Evolutionary conservation across 1,140 invertebrate genomes (phyloP).

Genomic region (Zaprionus taronus): DNA sequence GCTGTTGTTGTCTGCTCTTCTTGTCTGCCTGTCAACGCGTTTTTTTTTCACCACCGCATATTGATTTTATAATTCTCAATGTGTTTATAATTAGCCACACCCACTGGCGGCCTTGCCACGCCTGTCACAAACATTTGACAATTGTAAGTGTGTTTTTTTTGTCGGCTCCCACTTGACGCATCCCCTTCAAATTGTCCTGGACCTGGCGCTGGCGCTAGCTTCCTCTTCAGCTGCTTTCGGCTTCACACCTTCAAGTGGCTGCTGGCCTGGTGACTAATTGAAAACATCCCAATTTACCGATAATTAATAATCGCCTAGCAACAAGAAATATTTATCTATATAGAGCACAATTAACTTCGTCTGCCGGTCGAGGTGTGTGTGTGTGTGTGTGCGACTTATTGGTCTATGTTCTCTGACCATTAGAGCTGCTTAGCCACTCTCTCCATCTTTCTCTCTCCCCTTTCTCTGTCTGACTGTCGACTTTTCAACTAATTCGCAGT

Average conservation of each 20-base stretch:
- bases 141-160: conserved; percentile 19
- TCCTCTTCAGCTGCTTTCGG: conserved; percentile 24
- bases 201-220: conserved; percentile 27
- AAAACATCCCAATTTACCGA: conserved; percentile 63
- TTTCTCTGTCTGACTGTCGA: conserved; percentile 18
- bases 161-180: conserved; percentile 27
- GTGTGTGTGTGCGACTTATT: conserved; percentile 19
- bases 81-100: conserved; percentile 66
- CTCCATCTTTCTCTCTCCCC: background rate
- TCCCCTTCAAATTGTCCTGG: conserved; percentile 18
- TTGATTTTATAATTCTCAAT: conserved; percentile 72
- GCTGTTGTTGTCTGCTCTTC: background rate
- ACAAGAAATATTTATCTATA: background rate
- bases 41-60: conserved; percentile 23
- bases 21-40: conserved; percentile 25
- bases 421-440: conserved; percentile 53
- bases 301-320: conserved; percentile 65
- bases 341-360: conserved; percentile 42
- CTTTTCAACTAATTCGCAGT: conserved; percentile 25
- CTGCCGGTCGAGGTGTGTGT: background rate
- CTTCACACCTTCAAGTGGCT: conserved; percentile 54
- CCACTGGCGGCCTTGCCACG: conserved; percentile 22
- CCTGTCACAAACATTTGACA: conserved; percentile 66
- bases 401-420: conserved; percentile 29
- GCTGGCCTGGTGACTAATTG: conserved; percentile 52